A percentile compares a stretch with the other conserved stretches of the same genome.
Evolutionary conservation across 2,888 invertebrate genomes (phyloP).

Genomic region (Acrocyrtus sp.): DNA sequence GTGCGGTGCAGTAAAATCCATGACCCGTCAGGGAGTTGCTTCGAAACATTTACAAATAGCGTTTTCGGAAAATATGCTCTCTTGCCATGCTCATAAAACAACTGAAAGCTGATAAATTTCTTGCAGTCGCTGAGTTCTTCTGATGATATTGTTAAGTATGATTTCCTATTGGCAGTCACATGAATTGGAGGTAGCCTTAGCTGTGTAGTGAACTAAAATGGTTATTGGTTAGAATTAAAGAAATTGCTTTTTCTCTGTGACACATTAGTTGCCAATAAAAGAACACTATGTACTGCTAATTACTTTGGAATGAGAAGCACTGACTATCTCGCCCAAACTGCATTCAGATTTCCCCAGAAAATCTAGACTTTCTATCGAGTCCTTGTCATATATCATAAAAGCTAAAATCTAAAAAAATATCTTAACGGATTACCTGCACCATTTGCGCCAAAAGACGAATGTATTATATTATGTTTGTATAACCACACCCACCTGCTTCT

Average conservation of each 20-base stretch:
- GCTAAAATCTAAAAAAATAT: constrained; percentile 65
- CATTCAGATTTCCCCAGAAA: constrained; percentile 70
- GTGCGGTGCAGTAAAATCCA: constrained; percentile 70
- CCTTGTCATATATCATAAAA: constrained; percentile 68
- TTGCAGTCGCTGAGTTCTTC: constrained; percentile 66
- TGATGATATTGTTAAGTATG: constrained; percentile 65
- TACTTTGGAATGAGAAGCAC: constrained; percentile 61
- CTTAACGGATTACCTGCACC: background rate
- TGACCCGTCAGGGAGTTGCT: constrained; percentile 65
- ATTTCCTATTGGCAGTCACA: constrained; percentile 28
- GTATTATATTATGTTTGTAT: no score
- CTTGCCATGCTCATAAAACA: constrained; percentile 63
- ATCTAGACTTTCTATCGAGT: constrained; percentile 66
- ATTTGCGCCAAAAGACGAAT: background rate
- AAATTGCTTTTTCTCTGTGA: background rate
- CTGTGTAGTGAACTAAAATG: constrained; percentile 33
- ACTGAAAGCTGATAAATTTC: constrained; percentile 65
- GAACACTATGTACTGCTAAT: background rate
- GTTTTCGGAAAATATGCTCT: constrained; percentile 2
- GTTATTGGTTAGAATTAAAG: background rate
- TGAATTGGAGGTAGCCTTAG: constrained; percentile 39
- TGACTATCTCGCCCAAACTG: constrained; percentile 69
- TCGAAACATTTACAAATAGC: constrained; percentile 67
- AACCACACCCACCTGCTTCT: constrained; percentile 63
- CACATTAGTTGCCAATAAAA: background rate